Percentiles rank a stretch among this genome's conserved stretches.
phyloP scores from a whole-genome alignment of 2,113 vertebrate genomes.

The Coturnix japonica region DNA sequence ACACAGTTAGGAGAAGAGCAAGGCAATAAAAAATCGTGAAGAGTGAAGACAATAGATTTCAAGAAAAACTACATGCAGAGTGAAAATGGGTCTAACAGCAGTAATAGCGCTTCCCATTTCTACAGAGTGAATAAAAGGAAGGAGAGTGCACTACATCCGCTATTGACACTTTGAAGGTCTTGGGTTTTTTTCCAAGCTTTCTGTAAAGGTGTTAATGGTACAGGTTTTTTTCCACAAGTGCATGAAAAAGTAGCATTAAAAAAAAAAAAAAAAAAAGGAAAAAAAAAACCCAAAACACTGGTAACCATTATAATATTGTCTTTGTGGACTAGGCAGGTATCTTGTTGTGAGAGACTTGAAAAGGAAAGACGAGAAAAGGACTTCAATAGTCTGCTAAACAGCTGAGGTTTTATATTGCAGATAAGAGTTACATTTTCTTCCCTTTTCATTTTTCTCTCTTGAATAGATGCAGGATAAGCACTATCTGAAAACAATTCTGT shows the following conservation, averaged over 20 bases:
- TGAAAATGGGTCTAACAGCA: slow-evolving; percentile 68
- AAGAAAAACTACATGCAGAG: slow-evolving; percentile 71
- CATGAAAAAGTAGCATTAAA: slow-evolving; percentile 36
- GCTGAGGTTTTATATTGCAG: slow-evolving; percentile 53
- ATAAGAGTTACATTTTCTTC: slow-evolving; percentile 63
- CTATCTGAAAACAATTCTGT: slow-evolving; percentile 62
- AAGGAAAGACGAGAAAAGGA: slow-evolving; percentile 27
- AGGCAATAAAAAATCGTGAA: slow-evolving; percentile 42
- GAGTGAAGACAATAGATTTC: slow-evolving; percentile 69
- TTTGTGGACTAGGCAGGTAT: slow-evolving; percentile 64
- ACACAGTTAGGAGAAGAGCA: slow-evolving; percentile 50
- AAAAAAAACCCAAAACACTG: neutral
- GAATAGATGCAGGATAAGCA: slow-evolving; percentile 55
- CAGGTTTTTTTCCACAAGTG: slow-evolving; percentile 47
- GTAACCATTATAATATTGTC: slow-evolving; percentile 70
- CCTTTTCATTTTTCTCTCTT: slow-evolving; percentile 24
- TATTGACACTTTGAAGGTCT: slow-evolving; percentile 69
- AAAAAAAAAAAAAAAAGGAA: neutral
- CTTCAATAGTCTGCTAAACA: slow-evolving; percentile 61
- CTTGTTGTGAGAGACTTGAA: slow-evolving; percentile 61
- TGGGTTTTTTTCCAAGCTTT: slow-evolving; percentile 37
- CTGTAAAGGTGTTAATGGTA: slow-evolving; percentile 66
- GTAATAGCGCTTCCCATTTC: slow-evolving; percentile 71
- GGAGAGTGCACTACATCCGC: slow-evolving; percentile 57
- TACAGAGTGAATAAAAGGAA: slow-evolving; percentile 64